Evolutionary conservation across 2,113 vertebrate genomes (phyloP), one percentile per base, ranked within the genome.

Genomic region (Datnioides undecimradiatus): DNA sequence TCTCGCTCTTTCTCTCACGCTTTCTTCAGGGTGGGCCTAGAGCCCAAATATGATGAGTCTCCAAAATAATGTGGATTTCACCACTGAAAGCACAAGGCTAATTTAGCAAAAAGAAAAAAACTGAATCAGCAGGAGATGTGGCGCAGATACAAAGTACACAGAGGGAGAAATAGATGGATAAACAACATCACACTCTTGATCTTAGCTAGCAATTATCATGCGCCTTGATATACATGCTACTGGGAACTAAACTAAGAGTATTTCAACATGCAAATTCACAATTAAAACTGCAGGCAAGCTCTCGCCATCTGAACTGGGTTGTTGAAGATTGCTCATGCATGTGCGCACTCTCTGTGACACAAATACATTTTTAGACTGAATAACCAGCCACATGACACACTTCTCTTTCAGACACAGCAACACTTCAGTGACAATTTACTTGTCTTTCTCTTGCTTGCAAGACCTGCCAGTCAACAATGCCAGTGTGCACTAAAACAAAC

Each of bases 31-130:
- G 45, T 45, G 23, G 19, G 36, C 62, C 33, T 7, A 7, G 2
- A 65, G 43, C 75, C 21, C n/a, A 46, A 66, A 69, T 59, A n/a
- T 57, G 27, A 76, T 27, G 60, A 78, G 67, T 71, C 38, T 66
- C 14, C 8, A 59, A 64, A 70, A 76, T 48, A 68, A 78, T 62
- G 45, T 49, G 21, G 76, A 41, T 43, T 72, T 79, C 12, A 41
- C 43, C 78, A 58, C 76, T 66, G 60, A 81, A 73, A 79, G 46
- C 57, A 74, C 63, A 27, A 58, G 52, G 48, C 64, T 70, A 80
- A 88, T 80, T 76, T 62, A 38, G 27, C 40, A 80, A 71, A 19
- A 19, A 45, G 6, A 51, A 7, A 21, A 45, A 59, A 80, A 57
- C 19, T 3, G 54, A 73, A 80, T 79, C 58, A 68, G 52, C 57